phyloP scores from a whole-genome alignment of 2,888 invertebrate species.

The Alitta virens region DNA sequence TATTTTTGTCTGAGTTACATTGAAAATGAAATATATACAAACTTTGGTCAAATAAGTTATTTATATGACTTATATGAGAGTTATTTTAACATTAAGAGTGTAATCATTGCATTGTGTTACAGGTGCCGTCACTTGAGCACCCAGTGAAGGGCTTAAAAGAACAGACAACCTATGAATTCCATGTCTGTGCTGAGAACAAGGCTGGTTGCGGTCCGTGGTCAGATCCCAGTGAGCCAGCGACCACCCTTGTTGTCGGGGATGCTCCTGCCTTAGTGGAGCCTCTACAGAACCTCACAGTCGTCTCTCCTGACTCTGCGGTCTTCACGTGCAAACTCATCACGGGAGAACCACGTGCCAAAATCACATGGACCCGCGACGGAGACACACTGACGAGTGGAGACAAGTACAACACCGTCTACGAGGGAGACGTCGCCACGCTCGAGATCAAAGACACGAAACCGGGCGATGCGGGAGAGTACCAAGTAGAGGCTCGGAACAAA shows the following conservation, averaged over 20 bases:
- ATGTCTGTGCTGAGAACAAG: slow-evolving; percentile 81
- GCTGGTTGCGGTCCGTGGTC: slow-evolving; percentile 80
- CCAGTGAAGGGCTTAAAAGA: slow-evolving; percentile 23
- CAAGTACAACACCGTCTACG: slow-evolving; percentile 22
- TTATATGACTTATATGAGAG: too few relatives aligned
- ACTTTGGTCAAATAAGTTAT: too few relatives aligned
- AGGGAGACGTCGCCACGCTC: slow-evolving; percentile 60
- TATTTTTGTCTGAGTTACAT: too few relatives aligned
- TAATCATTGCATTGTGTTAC: slow-evolving; percentile 25
- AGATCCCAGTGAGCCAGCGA: slow-evolving; percentile 32
- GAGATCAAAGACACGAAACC: slow-evolving; percentile 72
- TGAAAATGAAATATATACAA: too few relatives aligned
- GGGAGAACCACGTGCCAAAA: slow-evolving; percentile 21
- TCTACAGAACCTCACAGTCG: slow-evolving; percentile 23
- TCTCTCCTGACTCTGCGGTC: slow-evolving; percentile 22
- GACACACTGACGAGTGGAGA: slow-evolving; percentile 45
- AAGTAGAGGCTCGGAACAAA: slow-evolving; percentile 69
- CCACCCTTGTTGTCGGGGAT: slow-evolving; percentile 26
- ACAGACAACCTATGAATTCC: slow-evolving; percentile 69
- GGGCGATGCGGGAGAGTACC: slow-evolving; percentile 75
- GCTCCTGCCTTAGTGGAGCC: slow-evolving; percentile 24
- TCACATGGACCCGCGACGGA: slow-evolving; percentile 17
- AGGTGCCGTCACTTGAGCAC: slow-evolving; percentile 13
- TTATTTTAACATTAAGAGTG: too few relatives aligned
- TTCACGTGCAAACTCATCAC: slow-evolving; percentile 17